Percentiles rank a stretch among this genome's conserved stretches.
phyloP scores from a whole-genome alignment of 2,888 invertebrate species.

The Nineta flava region DNA sequence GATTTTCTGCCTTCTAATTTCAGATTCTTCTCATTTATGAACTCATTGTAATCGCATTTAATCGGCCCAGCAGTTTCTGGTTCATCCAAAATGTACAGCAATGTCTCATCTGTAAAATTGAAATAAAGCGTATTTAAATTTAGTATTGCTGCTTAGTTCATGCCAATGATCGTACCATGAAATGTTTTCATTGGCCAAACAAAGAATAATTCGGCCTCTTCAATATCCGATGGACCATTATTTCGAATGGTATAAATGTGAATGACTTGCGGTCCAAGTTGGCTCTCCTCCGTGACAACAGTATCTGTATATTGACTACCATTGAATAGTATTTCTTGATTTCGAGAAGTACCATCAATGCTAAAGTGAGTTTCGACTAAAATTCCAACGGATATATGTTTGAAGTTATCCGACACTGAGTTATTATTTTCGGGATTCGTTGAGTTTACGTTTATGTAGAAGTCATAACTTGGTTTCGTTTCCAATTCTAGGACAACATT shows the following conservation, averaged over 20 bases:
- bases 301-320: constrained; percentile 40
- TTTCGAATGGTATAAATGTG: constrained; percentile 86
- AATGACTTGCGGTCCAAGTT: constrained; percentile 75
- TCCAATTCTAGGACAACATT: constrained; percentile 53
- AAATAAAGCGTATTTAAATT: too few species aligned
- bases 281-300: constrained; percentile 41
- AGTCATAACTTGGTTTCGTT: constrained; percentile 47
- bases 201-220: constrained; percentile 66
- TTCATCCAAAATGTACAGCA: constrained; percentile 70
- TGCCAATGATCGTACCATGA: constrained; percentile 38
- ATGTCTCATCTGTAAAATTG: constrained; percentile 46
- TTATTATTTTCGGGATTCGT: constrained; percentile 63
- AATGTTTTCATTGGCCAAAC: constrained; percentile 78
- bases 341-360: constrained; percentile 50
- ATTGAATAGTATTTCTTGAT: constrained; percentile 54
- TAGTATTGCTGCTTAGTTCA: too few species aligned
- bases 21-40: constrained; percentile 43
- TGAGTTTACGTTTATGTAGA: constrained; percentile 65
- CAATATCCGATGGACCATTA: constrained; percentile 72
- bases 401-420: constrained; percentile 46
- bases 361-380: constrained; percentile 64
- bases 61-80: constrained; percentile 62
- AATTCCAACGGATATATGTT: constrained; percentile 53
- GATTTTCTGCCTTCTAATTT: constrained; percentile 24
- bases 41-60: constrained; percentile 51